These are phyloP conservation scores for Bambusicola thoracicus DNA, from an alignment of 2,113 vertebrate genomes.

Conservation along the genomic window DNA sequence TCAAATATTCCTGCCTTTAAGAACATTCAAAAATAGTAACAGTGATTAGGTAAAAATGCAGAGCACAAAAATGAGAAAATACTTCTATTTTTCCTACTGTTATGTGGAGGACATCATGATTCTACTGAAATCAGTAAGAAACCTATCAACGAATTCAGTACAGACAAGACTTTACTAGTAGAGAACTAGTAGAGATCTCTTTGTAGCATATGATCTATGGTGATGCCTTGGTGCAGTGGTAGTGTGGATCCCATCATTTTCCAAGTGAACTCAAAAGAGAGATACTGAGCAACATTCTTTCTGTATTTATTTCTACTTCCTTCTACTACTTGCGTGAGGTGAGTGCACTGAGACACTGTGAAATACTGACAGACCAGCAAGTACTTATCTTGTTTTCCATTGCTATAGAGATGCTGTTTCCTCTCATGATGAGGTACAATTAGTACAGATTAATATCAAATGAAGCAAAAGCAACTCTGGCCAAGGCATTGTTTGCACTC, in stretches of 20 bases:
- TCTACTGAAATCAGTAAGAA: background rate
- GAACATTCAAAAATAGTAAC: background rate
- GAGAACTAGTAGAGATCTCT: background rate
- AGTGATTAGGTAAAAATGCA: background rate
- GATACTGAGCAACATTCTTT: background rate
- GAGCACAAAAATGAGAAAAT: background rate
- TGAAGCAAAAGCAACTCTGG: background rate
- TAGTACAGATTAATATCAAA: background rate
- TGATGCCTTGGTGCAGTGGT: background rate
- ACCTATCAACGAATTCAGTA: background rate
- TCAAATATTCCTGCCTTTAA: background rate
- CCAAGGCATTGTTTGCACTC: conserved; percentile 41
- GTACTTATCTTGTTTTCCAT: conserved; percentile 7
- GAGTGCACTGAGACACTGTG: background rate
- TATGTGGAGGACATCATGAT: background rate
- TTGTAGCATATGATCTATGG: background rate
- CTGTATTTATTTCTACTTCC: background rate
- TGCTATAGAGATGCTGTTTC: background rate
- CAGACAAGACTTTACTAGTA: background rate
- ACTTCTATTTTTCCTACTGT: background rate
- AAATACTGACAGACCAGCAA: background rate
- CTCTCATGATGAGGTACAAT: background rate
- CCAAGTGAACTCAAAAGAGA: background rate
- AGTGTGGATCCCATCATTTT: background rate
- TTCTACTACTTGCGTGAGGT: background rate